Conservation (phyloP, 2,113 vertebrate species). For the Oreochromis aureus region DNA sequence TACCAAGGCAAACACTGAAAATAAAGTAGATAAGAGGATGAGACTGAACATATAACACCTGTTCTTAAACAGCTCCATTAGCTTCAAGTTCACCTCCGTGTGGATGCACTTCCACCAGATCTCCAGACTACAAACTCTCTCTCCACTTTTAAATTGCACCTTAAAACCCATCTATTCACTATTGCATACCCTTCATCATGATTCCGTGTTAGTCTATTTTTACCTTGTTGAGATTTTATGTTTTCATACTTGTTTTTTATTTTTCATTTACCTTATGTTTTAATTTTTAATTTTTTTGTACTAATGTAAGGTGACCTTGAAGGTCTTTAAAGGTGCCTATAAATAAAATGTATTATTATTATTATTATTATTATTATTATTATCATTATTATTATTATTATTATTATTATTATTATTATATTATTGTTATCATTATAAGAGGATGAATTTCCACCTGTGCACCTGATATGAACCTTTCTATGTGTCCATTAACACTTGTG, state of each 20-base stretch:
- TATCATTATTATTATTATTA: too few species aligned
- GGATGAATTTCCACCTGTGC: too few species aligned
- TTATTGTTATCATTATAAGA: too few species aligned
- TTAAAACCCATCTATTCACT: neutral
- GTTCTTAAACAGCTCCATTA: neutral
- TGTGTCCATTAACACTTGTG: too few species aligned
- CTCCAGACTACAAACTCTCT: neutral
- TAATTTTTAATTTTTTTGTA: neutral
- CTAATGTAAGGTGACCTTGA: neutral
- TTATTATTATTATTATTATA: too few species aligned
- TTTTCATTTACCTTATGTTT: neutral
- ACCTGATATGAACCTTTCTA: too few species aligned
- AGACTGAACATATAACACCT: neutral
- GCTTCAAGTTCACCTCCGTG: neutral
- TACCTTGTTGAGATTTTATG: neutral
- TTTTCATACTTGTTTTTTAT: neutral
- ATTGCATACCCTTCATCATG: rapidly evolving
- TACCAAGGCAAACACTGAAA: neutral
- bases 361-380: too few species aligned
- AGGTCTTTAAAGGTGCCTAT: too few species aligned
- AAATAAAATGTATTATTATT: too few species aligned
- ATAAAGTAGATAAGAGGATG: neutral
- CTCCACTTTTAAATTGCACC: neutral
- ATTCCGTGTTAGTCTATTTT: neutral
- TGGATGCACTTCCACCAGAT: neutral